Base-by-base conservation (phyloP, 2,888 invertebrate genomes). In the Hoplodrina blanda region DNA sequence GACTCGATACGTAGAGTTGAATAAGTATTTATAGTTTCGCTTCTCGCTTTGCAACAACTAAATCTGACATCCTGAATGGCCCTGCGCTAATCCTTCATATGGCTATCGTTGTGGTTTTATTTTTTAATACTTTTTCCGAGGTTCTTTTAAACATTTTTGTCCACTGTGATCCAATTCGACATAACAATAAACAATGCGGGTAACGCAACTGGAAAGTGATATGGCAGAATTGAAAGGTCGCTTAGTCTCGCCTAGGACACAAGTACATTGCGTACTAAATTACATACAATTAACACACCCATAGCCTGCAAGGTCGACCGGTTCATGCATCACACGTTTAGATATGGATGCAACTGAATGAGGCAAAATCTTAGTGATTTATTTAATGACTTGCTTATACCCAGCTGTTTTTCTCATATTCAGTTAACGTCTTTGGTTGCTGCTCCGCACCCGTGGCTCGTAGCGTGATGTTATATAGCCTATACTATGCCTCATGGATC, bases 251-350 rank as follows among this genome's bases (percentile, higher is more conserved):
- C 61, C 62, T 62, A 75, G 57, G 63, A 65, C 19, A 49, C 41
- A 25, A 68, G 76, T 62, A 53, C 57, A 79, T 50, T 80, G 61
- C 81, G 63, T 78, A 75, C 74, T 73, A 77, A 85, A 86, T 86
- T 81, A 80, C 78, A 76, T 78, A 73, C 82, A 85, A 88, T 87
- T 83, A 85, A 62, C 80, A 86, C 84, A 78, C 78, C 78, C 80
- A 88, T 83, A 81, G 79, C 72, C 53, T 62, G 62, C 89, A 89
- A 89, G 90, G 89, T 82, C 88, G 82, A 78, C 83, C 64, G 71
- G 82, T 88, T 71, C 77, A 76, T 87, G 76, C 86, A 86, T 76
- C 82, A 54, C 60, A 79, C 76, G 72, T 67, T 71, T 81, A 81
- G 66, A 65, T 80, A 74, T 71, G 62, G 62, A 71, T 70, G 76